These are phyloP conservation scores for Polymixis flavicincta DNA, from an alignment of 2,888 invertebrate species.

Conservation along the genomic window DNA sequence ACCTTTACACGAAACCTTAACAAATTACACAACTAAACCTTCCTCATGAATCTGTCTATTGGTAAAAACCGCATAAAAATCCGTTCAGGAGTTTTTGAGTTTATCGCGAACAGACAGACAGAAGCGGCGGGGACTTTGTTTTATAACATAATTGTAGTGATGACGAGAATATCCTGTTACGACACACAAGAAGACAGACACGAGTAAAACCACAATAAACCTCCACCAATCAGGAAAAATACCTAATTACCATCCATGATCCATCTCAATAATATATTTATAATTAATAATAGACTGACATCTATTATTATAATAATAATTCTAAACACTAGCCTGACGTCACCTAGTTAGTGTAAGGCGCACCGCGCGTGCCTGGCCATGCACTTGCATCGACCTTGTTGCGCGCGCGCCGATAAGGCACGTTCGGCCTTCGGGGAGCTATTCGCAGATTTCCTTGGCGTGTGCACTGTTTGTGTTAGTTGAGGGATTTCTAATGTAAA, in stretches of 20 bases:
- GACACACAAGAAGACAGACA: not conserved
- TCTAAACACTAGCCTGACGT: conserved; percentile 48
- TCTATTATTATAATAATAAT: not conserved
- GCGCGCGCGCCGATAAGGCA: conserved; percentile 65
- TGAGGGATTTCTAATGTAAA: not conserved
- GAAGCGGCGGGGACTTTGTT: too few relatives aligned
- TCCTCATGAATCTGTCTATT: too few relatives aligned
- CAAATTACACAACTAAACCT: too few relatives aligned
- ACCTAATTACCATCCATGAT: not conserved
- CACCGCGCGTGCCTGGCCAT: conserved; percentile 48
- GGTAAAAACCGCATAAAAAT: too few relatives aligned
- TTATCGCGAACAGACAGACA: too few relatives aligned
- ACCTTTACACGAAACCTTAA: too few relatives aligned
- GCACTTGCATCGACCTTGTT: conserved; percentile 72
- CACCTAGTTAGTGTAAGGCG: conserved; percentile 31
- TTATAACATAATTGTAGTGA: too few relatives aligned
- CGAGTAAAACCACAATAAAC: conserved; percentile 1
- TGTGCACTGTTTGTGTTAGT: conserved; percentile 11
- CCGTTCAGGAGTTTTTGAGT: too few relatives aligned
- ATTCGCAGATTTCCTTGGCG: conserved; percentile 44
- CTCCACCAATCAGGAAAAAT: conserved; percentile 5
- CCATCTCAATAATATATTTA: not conserved
- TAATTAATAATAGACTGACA: not conserved
- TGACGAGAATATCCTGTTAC: too few relatives aligned
- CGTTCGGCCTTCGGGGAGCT: conserved; percentile 58